Base-by-base conservation (phyloP, 2,888 invertebrate genomes). In the Torymus texanus region DNA sequence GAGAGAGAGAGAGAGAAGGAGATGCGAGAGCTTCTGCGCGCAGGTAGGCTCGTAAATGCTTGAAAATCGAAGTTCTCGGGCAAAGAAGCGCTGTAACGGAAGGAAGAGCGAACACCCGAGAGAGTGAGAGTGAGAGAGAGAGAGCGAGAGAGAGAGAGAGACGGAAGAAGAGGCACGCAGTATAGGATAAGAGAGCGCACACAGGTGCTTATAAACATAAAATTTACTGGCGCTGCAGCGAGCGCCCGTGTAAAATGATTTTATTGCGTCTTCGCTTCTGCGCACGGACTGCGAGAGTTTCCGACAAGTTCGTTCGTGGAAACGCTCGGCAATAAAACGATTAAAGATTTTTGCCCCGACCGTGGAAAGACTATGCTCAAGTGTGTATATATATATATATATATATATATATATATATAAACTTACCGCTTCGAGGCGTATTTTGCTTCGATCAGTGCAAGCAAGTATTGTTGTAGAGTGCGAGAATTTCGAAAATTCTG, bases 121-220 rank as follows among this genome's bases (percentile, higher is more conserved):
- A 3, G n/a, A n/a, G n/a, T n/a, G n/a, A 24, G 70, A 11, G 16
- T n/a, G 50, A 16, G 41, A 58, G 50, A 16, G 41, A 58, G 41
- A 41, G 59, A 53, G n/a, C 13, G 50, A 61, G 62, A 63, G 62
- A 58, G 16, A 58, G 41, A 53, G 66, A 16, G 66, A 56, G 63
- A 29, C 18, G 66, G 21, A 66, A 14, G 8, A 16, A 29, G 51
- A 5, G 12, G 21, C 21, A 21, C 21, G 21, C 21, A 10, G 14
- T 18, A 24, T 8, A 41, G 41, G 41, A 41, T 41, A 41, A 41
- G 41, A 41, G 41, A 41, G 41, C 41, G 41, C 56, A 67, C 78
- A 81, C 88, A 88, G 87, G 88, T 87, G 86, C 65, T 68, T 78
- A 78, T 74, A 74, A 78, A 74, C 74, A 74, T 74, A 75, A 79